phyloP scores from a whole-genome alignment of 1,140 invertebrate species.

The Nasonia giraulti region DNA sequence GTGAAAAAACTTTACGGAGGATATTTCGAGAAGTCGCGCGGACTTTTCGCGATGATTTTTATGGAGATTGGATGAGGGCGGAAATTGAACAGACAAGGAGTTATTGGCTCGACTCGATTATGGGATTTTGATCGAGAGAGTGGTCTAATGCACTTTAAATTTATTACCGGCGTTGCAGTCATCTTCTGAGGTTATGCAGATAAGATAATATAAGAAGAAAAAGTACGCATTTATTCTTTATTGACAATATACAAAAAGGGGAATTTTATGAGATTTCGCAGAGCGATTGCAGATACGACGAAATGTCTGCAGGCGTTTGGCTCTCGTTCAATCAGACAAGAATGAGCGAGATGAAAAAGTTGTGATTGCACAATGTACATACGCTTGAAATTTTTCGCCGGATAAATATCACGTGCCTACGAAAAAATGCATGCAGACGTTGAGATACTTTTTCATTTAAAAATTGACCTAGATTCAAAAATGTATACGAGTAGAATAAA shows the following conservation, averaged over 20 bases:
- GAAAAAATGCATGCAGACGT: not conserved
- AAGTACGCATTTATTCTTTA: too few species aligned
- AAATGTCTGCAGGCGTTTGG: too few species aligned
- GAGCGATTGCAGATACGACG: too few species aligned
- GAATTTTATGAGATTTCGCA: too few species aligned
- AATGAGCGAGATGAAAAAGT: too few species aligned
- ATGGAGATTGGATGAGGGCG: not conserved
- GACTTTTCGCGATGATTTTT: not conserved
- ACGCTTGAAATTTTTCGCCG: not conserved
- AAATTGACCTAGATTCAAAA: not conserved
- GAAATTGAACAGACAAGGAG: not conserved
- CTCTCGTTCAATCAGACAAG: too few species aligned
- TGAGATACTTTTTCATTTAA: not conserved
- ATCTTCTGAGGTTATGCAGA: too few species aligned
- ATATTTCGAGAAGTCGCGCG: not conserved
- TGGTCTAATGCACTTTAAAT: too few species aligned
- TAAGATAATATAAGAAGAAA: too few species aligned
- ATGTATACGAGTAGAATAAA: not conserved
- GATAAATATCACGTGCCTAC: not conserved
- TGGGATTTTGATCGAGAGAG: not conserved
- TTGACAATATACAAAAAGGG: too few species aligned
- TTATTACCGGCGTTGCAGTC: too few species aligned
- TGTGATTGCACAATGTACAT: too few species aligned
- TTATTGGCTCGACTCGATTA: not conserved
- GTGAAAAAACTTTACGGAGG: not conserved